Evolutionary conservation across 1,140 invertebrate species (phyloP), one percentile per base, ranked within the genome.

Genomic region (Maconellicoccus hirsutus): DNA sequence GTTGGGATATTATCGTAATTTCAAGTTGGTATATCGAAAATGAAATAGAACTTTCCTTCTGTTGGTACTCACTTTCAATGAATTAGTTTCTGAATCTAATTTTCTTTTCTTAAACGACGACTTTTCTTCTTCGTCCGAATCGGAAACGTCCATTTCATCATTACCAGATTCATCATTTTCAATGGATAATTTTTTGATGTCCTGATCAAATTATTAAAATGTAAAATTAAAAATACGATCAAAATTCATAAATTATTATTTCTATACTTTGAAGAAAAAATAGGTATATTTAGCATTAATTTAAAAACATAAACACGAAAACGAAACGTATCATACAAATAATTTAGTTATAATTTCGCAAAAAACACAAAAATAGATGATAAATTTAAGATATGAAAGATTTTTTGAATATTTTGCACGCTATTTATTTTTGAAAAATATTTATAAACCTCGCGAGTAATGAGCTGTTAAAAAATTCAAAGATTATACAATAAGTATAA

Each of bases 91-190:
- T 21, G 75, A 73, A 3, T 80, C 79, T 22, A 74, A 78, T 25
- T 79, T 80, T 1, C 74, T 23, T 22, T 66, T 66, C 63, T 84
- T 85, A 75, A 85, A 85, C 2, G 80, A 76, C 39, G 79, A 77
- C n/a, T 29, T 70, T 14, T 19, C 59, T n/a, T 69, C 71, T 14
- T 85, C 86, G 59, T 91, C 89, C 14, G 83, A 83, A 78, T 91
- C 89, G 0, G 89, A 91, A 25, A 91, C 83, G 70, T 92, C 90
- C 89, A 92, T 91, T 77, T 91, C 89, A 70, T 88, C 88, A 76
- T 90, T 89, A 14, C 85, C 82, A 16, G 73, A 75, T 52, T 72
- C 74, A 23, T 66, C 61, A 26, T 26, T 66, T 66, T 66, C 61
- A 25, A 66, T 4, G 16, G 61, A 26, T 66, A 66, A 66, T 25